Conservation (phyloP, 1,140 invertebrate species). For the Hypothenemus hampei region DNA sequence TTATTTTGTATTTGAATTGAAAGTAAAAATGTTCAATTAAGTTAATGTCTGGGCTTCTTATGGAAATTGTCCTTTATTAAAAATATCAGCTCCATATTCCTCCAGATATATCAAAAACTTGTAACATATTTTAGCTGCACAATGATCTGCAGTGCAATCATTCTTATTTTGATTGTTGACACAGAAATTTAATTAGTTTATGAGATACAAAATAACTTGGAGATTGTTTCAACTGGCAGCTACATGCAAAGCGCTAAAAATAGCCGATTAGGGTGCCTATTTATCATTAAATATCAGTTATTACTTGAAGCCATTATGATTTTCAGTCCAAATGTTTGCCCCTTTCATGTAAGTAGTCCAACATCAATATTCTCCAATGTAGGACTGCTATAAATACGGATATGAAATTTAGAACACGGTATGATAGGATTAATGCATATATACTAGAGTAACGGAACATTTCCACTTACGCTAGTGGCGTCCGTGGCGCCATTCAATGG, state of each 20-base stretch:
- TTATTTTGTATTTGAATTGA: too few species aligned
- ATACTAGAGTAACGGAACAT: too few species aligned
- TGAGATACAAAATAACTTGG: constrained; percentile 49
- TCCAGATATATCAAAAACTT: constrained; percentile 30
- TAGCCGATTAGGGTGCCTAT: background rate
- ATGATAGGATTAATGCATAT: too few species aligned
- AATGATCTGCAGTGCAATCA: constrained; percentile 37
- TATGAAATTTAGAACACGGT: too few species aligned
- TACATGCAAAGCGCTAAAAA: constrained; percentile 52
- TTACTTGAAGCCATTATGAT: constrained; percentile 46
- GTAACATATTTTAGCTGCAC: constrained; percentile 34
- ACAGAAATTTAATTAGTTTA: constrained; percentile 41
- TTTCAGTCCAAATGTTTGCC: constrained; percentile 40
- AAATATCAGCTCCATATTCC: constrained; percentile 28
- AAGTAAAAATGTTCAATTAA: too few species aligned
- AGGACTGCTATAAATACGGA: constrained; percentile 60
- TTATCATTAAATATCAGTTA: background rate
- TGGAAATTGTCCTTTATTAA: constrained; percentile 34
- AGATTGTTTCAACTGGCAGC: constrained; percentile 54
- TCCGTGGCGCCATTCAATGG: too few species aligned
- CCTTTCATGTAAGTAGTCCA: constrained; percentile 44
- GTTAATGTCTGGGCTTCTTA: constrained; percentile 33
- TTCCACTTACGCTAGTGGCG: too few species aligned
- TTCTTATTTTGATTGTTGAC: constrained; percentile 31
- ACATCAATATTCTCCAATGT: constrained; percentile 50